These are phyloP conservation scores for Trichechus manatus DNA, from an alignment of 2,113 vertebrate species.

Conservation along the genomic window DNA sequence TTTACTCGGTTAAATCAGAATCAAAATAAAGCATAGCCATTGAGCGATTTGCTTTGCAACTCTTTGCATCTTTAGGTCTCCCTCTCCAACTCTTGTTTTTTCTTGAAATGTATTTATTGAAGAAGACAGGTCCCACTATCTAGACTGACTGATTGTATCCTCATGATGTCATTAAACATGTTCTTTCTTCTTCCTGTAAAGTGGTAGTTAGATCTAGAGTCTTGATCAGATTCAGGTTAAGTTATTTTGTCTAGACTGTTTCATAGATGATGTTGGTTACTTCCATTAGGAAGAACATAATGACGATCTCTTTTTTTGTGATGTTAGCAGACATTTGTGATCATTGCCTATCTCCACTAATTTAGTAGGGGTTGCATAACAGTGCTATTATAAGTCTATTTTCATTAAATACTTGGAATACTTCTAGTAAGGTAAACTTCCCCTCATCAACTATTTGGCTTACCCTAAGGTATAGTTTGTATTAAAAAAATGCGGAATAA, in stretches of 20 bases:
- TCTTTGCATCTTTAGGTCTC: neutral
- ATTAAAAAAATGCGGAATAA: neutral
- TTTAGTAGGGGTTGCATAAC: neutral
- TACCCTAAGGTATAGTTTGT: neutral
- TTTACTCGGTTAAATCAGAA: neutral
- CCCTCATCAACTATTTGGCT: slow-evolving; percentile 13
- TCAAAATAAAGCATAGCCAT: neutral
- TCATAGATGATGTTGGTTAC: neutral
- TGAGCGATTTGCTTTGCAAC: neutral
- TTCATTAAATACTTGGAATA: neutral
- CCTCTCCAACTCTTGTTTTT: neutral
- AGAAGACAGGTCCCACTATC: neutral
- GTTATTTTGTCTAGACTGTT: neutral
- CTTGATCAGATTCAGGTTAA: neutral
- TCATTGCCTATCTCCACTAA: neutral
- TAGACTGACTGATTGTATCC: neutral
- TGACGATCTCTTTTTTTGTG: neutral
- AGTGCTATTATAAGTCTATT: neutral
- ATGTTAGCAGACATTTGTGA: neutral
- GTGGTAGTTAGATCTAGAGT: neutral
- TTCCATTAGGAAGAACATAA: neutral
- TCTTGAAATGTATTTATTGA: neutral
- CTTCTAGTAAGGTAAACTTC: neutral
- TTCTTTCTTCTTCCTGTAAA: neutral
- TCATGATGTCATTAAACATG: neutral